Conservation (phyloP, 2,113 vertebrate genomes). For the Ciconia maguari region DNA sequence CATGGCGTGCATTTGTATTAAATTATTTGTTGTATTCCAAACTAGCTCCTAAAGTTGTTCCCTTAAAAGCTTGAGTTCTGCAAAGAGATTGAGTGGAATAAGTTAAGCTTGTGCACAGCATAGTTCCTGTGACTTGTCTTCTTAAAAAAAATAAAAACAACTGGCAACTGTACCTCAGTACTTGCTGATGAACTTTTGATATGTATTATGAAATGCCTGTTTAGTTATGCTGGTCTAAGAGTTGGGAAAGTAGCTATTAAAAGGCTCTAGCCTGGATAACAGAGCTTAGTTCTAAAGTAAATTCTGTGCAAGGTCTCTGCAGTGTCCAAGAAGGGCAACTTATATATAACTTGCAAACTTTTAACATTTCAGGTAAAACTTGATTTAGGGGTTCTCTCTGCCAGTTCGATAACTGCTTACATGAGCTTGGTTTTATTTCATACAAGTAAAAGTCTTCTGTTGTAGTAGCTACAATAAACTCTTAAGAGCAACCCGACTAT, state of each 20-base stretch:
- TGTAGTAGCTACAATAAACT: not conserved
- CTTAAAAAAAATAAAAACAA: not conserved
- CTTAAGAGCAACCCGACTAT: not conserved
- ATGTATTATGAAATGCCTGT: not conserved
- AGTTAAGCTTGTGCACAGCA: not conserved
- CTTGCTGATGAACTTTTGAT: not conserved
- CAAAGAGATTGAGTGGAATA: not conserved
- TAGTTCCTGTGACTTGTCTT: not conserved
- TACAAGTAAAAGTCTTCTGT: not conserved
- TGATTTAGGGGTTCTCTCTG: not conserved
- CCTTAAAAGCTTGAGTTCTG: not conserved
- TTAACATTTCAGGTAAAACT: not conserved
- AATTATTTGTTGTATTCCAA: not conserved
- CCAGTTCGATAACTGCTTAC: not conserved
- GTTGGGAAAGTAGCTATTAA: not conserved
- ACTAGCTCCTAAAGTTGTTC: not conserved
- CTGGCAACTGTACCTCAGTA: not conserved
- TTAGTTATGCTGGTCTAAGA: not conserved
- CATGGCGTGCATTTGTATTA: not conserved
- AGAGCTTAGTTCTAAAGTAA: not conserved
- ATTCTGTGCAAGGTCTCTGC: not conserved
- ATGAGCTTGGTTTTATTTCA: not conserved
- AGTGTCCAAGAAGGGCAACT: not conserved
- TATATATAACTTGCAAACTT: not conserved
- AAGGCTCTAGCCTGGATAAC: not conserved